Evolutionary conservation across 2,113 vertebrate species (phyloP).

Genomic region (Chunga burmeisteri): DNA sequence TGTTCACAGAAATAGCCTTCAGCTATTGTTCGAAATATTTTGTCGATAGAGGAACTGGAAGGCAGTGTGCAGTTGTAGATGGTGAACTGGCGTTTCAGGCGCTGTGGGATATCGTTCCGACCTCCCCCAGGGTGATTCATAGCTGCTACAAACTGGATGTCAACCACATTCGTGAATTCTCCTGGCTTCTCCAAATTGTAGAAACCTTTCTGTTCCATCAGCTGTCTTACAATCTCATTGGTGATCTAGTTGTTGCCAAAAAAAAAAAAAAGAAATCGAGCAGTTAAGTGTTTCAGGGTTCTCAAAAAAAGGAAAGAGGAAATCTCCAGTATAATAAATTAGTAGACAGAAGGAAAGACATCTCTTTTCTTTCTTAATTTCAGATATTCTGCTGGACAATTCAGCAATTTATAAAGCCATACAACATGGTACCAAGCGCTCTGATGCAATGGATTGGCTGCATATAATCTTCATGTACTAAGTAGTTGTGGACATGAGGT

Average conservation of each 20-base stretch:
- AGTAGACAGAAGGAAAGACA: background rate
- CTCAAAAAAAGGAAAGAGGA: background rate
- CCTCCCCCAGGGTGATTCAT: slow-evolving; percentile 88
- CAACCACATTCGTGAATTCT: slow-evolving; percentile 80
- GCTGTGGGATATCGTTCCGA: slow-evolving; percentile 84
- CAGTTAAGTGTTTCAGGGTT: background rate
- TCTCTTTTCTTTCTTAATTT: background rate
- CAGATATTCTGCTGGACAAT: background rate
- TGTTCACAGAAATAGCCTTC: slow-evolving; percentile 82
- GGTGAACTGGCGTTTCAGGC: slow-evolving; percentile 84
- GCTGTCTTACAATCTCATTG: slow-evolving; percentile 86
- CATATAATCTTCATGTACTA: background rate
- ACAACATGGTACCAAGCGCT: background rate
- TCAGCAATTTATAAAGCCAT: background rate
- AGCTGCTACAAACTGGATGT: slow-evolving; percentile 82
- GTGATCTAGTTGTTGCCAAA: slow-evolving; percentile 71
- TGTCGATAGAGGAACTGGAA: slow-evolving; percentile 83
- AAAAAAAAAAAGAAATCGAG: background rate
- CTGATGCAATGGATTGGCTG: background rate
- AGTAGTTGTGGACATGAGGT: background rate
- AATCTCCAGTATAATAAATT: background rate
- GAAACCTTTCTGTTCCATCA: slow-evolving; percentile 87
- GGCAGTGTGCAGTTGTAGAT: slow-evolving; percentile 85
- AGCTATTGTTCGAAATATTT: slow-evolving; percentile 81
- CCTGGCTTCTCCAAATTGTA: slow-evolving; percentile 85